Conservation (phyloP, 2,888 invertebrate species). For the Pristionchus arcanus region DNA sequence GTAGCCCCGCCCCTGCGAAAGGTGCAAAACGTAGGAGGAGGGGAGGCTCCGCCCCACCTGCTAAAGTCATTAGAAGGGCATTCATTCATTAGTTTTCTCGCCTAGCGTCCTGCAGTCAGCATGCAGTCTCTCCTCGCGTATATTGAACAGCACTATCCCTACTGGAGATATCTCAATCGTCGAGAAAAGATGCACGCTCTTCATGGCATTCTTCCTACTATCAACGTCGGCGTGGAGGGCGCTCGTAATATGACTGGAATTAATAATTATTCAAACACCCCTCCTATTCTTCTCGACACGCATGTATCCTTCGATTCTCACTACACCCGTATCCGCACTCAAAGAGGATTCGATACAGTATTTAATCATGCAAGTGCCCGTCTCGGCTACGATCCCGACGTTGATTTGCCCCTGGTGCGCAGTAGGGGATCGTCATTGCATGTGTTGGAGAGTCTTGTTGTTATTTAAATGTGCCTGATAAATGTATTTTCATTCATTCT, state of each 20-base stretch:
- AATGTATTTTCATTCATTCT: background rate
- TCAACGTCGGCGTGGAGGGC: conserved; percentile 10
- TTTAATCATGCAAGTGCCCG: background rate
- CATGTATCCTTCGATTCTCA: background rate
- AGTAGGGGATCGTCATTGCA: background rate
- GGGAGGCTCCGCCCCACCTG: background rate
- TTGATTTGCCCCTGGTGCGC: background rate
- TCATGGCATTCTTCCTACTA: background rate
- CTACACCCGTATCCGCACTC: conserved; percentile 5
- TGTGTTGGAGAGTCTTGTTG: background rate
- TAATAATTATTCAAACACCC: background rate
- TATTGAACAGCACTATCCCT: conserved; percentile 1
- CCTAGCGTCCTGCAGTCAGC: background rate
- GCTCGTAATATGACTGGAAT: too few relatives aligned
- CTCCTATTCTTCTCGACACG: background rate
- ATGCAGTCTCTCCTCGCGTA: background rate
- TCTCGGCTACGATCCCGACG: background rate
- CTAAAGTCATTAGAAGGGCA: background rate
- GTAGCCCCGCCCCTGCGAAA: background rate
- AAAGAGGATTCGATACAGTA: background rate
- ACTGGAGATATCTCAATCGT: background rate
- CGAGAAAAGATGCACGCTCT: background rate
- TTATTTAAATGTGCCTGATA: background rate
- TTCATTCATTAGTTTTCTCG: conserved; percentile 18
- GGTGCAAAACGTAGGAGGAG: background rate